A percentile compares a stretch with the other conserved stretches of the same genome.
Evolutionary conservation across 1,140 invertebrate genomes (phyloP).

Genomic region (Drosophila suzukii): DNA sequence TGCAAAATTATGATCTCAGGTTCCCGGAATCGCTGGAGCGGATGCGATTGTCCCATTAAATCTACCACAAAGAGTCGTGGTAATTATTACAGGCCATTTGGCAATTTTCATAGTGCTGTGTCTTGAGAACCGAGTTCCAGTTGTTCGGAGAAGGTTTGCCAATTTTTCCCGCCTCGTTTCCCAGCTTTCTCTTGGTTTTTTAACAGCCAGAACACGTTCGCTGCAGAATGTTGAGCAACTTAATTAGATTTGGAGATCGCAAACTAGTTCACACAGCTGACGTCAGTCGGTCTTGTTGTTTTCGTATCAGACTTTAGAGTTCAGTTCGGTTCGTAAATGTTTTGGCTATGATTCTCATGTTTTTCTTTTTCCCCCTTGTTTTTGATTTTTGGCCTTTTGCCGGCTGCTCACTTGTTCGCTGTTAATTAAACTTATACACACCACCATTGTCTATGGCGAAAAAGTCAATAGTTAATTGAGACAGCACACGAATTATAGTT

Average conservation of each 20-base stretch:
- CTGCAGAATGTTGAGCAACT: slow-evolving; percentile 46
- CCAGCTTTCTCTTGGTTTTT: slow-evolving; percentile 61
- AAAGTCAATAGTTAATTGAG: slow-evolving; percentile 45
- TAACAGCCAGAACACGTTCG: slow-evolving; percentile 58
- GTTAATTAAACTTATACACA: slow-evolving; percentile 72
- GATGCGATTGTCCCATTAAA: slow-evolving; percentile 31
- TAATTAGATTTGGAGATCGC: slow-evolving; percentile 74
- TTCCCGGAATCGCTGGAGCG: slow-evolving; percentile 17
- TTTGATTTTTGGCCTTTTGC: slow-evolving; percentile 23
- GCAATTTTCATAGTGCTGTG: slow-evolving; percentile 8
- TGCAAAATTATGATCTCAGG: slow-evolving; percentile 38
- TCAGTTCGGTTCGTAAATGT: slow-evolving; percentile 4
- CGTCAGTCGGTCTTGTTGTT: slow-evolving; percentile 31
- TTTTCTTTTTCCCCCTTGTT: slow-evolving; percentile 16
- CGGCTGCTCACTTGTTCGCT: slow-evolving; percentile 57
- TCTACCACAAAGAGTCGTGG: slow-evolving; percentile 7
- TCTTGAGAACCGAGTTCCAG: slow-evolving; percentile 16
- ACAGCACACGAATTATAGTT: slow-evolving; percentile 27
- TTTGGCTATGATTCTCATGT: slow-evolving; percentile 41
- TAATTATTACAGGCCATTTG: slow-evolving; percentile 41
- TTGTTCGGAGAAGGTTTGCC: slow-evolving; percentile 23
- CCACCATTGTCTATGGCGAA: slow-evolving; percentile 24
- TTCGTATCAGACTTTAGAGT: slow-evolving; percentile 37
- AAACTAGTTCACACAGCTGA: slow-evolving; percentile 71
- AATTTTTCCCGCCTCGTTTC: slow-evolving; percentile 44